Base-by-base conservation (phyloP, 2,888 invertebrate genomes). In the Dexiosoma caninum region DNA sequence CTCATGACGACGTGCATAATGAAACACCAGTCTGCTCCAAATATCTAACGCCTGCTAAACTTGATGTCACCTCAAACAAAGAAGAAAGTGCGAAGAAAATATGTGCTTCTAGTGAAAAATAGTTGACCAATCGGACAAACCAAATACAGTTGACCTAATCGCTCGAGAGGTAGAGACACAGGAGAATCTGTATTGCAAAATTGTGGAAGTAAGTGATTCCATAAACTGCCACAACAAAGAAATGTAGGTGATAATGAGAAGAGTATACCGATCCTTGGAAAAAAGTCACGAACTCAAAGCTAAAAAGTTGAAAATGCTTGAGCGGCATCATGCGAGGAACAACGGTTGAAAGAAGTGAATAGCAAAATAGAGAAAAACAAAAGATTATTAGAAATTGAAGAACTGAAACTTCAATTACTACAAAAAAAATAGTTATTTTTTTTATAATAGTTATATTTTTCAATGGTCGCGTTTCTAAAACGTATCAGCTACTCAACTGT, bases 241-340 rank as follows among this genome's bases (percentile, higher is more conserved):
- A 64, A 64, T 64, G 46, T 12, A 49, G 32, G 30, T 49, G n/a
- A 44, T 62, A n/a, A 64, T 46, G 49, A 46, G 12, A 46, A 49
- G 62, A 46, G 49, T 64, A 21, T 46, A 32, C 19, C 62, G 35
- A 1, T 64, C 49, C 8, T 27, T 64, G 10, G 49, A 64, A 49
- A 37, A 64, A 49, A 9, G 49, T n/a, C 35, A 64, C 7, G 37
- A 64, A 9, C 21, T 64, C 4, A 14, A 64, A 9, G 6, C 23
- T 1, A 64, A 37, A 51, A 51, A 64, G 12, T 16, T 51, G 19
- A 62, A 62, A 62, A 23, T 23, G 51, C 14, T 62, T 19, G 32
- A 62, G 46, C 46, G 32, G 12, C 32, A 62, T 32, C 32, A 62
- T 46, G 10, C 16, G 32, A 62, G 16, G n/a, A 62, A n/a, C 27